Evolutionary conservation across 2,888 invertebrate genomes (phyloP).

Genomic region (Tetragnatha montana): DNA sequence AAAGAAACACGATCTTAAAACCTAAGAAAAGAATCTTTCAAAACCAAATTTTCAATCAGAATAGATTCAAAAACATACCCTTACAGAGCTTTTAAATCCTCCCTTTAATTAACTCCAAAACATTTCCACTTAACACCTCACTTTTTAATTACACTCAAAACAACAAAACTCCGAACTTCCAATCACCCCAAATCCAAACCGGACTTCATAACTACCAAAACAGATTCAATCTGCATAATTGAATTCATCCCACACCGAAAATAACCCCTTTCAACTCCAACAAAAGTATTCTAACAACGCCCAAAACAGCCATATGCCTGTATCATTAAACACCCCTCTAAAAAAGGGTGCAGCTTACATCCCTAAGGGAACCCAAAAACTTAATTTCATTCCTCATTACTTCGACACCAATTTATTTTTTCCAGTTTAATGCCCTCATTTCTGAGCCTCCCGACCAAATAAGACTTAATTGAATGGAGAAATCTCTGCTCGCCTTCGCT

Average conservation of each 20-base stretch:
- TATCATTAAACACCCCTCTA: not conserved
- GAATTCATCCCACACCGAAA: not conserved
- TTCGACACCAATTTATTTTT: slow-evolving; percentile 1
- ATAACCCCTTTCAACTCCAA: not conserved
- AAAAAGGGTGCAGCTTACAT: slow-evolving; percentile 8
- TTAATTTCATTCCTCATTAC: slow-evolving; percentile 21
- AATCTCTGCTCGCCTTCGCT: slow-evolving; percentile 59
- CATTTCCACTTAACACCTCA: not conserved
- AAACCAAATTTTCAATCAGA: too few species aligned
- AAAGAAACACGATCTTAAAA: too few species aligned
- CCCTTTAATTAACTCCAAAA: too few species aligned
- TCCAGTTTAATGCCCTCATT: not conserved
- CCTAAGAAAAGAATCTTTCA: too few species aligned
- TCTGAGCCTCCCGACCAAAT: slow-evolving; percentile 10
- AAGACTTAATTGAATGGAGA: slow-evolving; percentile 56
- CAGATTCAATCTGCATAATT: not conserved
- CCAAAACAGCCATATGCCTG: slow-evolving; percentile 30
- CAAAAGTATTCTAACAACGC: not conserved
- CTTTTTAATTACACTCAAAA: not conserved
- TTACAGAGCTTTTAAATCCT: too few species aligned
- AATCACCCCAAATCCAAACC: not conserved
- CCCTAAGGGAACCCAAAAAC: slow-evolving; percentile 16
- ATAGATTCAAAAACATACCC: too few species aligned
- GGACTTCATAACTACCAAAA: not conserved
- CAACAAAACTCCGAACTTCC: not conserved